Evolutionary conservation across 2,888 invertebrate species (phyloP).

Genomic region (Resseliella maxima): DNA sequence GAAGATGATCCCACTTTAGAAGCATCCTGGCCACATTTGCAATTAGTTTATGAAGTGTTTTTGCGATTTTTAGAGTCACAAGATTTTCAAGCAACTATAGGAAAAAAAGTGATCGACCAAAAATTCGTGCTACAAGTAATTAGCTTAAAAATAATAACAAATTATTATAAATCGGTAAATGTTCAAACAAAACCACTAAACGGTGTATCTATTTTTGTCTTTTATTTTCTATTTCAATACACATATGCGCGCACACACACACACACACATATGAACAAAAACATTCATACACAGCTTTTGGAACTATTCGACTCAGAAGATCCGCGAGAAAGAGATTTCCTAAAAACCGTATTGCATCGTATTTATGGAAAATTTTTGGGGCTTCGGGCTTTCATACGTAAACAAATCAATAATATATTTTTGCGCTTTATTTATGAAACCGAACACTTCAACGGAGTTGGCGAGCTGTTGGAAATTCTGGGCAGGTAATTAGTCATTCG

Average conservation of each 20-base stretch:
- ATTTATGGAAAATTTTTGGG: slow-evolving; percentile 98
- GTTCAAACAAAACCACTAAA: not conserved
- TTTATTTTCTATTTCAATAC: not conserved
- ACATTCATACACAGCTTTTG: slow-evolving; percentile 76
- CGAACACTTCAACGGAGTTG: slow-evolving; percentile 97
- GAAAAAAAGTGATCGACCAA: slow-evolving; percentile 94
- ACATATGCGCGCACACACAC: slow-evolving; percentile 24
- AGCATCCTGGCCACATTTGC: slow-evolving; percentile 94
- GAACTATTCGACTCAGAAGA: slow-evolving; percentile 98
- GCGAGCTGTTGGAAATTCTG: slow-evolving; percentile 94
- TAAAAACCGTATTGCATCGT: slow-evolving; percentile 97
- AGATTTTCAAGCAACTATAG: slow-evolving; percentile 91
- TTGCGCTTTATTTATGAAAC: slow-evolving; percentile 98
- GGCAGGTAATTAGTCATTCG: slow-evolving; percentile 73
- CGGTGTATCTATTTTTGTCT: not conserved
- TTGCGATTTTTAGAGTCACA: slow-evolving; percentile 88
- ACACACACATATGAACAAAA: too few relatives aligned
- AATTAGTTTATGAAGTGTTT: slow-evolving; percentile 82
- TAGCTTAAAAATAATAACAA: slow-evolving; percentile 29
- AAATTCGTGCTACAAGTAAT: slow-evolving; percentile 91
- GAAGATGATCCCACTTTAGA: slow-evolving; percentile 96
- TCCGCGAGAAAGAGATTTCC: slow-evolving; percentile 94
- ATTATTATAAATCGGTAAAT: not conserved
- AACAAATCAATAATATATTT: slow-evolving; percentile 98
- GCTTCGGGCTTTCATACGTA: slow-evolving; percentile 94